Evolutionary conservation across 1,140 invertebrate genomes (phyloP).

Genomic region (Meloidogyne hapla): DNA sequence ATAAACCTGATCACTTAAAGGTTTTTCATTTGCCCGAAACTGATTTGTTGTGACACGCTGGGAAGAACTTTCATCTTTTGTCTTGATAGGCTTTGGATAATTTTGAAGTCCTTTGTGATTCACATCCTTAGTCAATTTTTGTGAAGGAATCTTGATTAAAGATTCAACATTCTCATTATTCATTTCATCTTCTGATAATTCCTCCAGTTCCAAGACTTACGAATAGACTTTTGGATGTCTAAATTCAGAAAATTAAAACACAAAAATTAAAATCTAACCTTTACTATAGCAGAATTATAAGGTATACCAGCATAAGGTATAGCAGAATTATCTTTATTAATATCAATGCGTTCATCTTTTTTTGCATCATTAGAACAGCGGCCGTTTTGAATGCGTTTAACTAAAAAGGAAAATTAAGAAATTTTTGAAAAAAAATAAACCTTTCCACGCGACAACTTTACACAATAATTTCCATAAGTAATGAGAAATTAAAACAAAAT

Average conservation of each 20-base stretch:
- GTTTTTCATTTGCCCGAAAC: neutral
- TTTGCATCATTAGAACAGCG: neutral
- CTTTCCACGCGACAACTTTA: neutral
- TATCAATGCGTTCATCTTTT: neutral
- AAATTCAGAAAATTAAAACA: neutral
- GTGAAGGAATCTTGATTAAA: neutral
- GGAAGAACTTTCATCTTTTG: neutral
- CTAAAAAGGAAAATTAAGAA: neutral
- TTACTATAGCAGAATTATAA: neutral
- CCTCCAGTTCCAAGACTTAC: neutral
- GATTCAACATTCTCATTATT: neutral
- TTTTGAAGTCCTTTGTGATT: neutral
- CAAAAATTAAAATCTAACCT: neutral
- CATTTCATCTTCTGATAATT: neutral
- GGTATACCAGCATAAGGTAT: too few species aligned
- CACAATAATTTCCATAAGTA: constrained; percentile 5
- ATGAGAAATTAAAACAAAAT: constrained; percentile 8
- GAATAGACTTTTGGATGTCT: neutral
- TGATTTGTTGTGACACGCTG: neutral
- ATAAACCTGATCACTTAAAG: neutral
- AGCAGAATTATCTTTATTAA: neutral
- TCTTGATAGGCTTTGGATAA: neutral
- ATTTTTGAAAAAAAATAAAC: neutral
- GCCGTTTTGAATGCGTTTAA: neutral
- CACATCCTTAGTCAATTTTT: neutral